phyloP scores from a whole-genome alignment of 2,113 vertebrate species.

The Bos taurus region ARS-UCD2.0 NC_037350.1:24302001-24302500 shows the following conservation, averaged over 20 bases:
- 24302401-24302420: conserved; percentile 39
- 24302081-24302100: conserved; percentile 1
- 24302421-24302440: neutral
- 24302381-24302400: conserved; percentile 27
- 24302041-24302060: neutral
- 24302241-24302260: conserved; percentile 58
- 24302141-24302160: conserved; percentile 6
- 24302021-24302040: neutral
- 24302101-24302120: neutral
- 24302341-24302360: conserved; percentile 54
- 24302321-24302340: conserved; percentile 63
- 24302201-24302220: neutral
- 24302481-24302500: neutral
- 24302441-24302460: conserved; percentile 27
- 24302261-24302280: conserved; percentile 74
- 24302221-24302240: neutral
- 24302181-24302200: conserved; percentile 39
- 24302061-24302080: neutral
- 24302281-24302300: conserved; percentile 69
- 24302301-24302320: conserved; percentile 71
- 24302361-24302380: conserved; percentile 39
- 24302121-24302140: neutral
- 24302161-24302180: conserved; percentile 25
- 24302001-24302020: neutral
- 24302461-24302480: neutral